These are phyloP conservation scores for Philotrypesis tridentata DNA, from an alignment of 1,140 invertebrate species.

Conservation along the genomic window DNA sequence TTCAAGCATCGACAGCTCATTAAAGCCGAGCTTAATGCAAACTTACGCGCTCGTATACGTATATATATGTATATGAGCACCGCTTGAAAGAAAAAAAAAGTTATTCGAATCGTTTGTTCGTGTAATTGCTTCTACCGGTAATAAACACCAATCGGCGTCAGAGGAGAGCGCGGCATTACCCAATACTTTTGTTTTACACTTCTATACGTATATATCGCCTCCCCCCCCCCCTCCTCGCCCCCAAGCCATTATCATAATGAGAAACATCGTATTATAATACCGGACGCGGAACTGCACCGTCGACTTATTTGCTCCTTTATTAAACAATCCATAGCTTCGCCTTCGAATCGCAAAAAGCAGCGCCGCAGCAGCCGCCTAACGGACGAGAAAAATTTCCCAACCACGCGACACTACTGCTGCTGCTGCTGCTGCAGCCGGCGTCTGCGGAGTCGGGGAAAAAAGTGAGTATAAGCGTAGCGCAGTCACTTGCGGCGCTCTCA, in stretches of 20 bases:
- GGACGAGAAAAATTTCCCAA: neutral
- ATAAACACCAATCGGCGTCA: neutral
- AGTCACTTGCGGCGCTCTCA: constrained; percentile 30
- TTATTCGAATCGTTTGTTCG: neutral
- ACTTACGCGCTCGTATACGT: neutral
- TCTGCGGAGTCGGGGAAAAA: neutral
- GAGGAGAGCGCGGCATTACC: too few relatives aligned
- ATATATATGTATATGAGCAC: too few relatives aligned
- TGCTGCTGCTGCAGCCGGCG: neutral
- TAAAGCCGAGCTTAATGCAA: too few relatives aligned
- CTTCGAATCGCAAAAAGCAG: neutral
- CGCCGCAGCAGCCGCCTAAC: too few relatives aligned
- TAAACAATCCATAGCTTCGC: neutral
- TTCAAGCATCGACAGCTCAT: neutral
- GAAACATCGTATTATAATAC: neutral
- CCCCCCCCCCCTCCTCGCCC: too few relatives aligned
- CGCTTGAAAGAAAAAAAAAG: too few relatives aligned
- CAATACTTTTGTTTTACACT: neutral
- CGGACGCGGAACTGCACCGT: neutral
- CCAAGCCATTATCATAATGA: neutral
- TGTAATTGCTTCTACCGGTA: neutral
- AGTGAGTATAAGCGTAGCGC: neutral
- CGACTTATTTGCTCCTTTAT: neutral
- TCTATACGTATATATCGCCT: too few relatives aligned
- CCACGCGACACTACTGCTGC: neutral